Evolutionary conservation across 2,797 vertebrate genomes (phyloP), one percentile per base, ranked within the genome.

Genomic region (Crax fasciolata): DNA sequence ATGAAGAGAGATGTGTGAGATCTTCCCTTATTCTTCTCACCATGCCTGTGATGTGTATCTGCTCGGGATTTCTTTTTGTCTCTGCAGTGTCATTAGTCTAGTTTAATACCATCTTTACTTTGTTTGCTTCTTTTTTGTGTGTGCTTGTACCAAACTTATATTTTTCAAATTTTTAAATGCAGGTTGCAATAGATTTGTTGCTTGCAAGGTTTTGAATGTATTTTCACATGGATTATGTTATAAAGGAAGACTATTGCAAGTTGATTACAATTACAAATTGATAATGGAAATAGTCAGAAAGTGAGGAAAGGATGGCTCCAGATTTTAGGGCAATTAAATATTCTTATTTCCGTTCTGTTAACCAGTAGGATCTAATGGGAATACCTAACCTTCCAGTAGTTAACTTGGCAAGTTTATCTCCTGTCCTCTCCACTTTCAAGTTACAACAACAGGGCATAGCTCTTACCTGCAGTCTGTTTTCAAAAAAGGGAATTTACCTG

Each of bases 111-210:
- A 15, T 11, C 1, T 2, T 58, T 16, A 65, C 28, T 66, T 81
- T 18, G 15, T 39, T 68, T 46, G 17, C 3, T 46, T 71, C 13
- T 54, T 75, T 78, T 65, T 39, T 57, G 1, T 39, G 1, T 39
- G 3, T 61, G 23, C 48, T 65, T 67, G 13, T 68, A 35, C 13
- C 27, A 49, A 63, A 51, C 38, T 65, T 87, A 39, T 16, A 49
- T 63, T 93, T 95, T 95, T 88, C 25, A 63, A 19, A 17, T 84
- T 90, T 67, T 59, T 59, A 55, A 61, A 51, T 38, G 23, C 17
- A 66, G 28, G 12, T 76, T 68, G 35, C 27, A 70, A 41, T 51
- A 48, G 20, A 73, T 76, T 66, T 59, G 28, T 72, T 87, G 27
- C 25, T 92, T 84, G 89, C 52, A 57, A 3, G 52, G 44, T 18